A percentile compares a stretch with the other conserved stretches of the same genome.
Evolutionary conservation across 2,113 vertebrate species (phyloP).

Genomic region (Charadrius vociferus): DNA sequence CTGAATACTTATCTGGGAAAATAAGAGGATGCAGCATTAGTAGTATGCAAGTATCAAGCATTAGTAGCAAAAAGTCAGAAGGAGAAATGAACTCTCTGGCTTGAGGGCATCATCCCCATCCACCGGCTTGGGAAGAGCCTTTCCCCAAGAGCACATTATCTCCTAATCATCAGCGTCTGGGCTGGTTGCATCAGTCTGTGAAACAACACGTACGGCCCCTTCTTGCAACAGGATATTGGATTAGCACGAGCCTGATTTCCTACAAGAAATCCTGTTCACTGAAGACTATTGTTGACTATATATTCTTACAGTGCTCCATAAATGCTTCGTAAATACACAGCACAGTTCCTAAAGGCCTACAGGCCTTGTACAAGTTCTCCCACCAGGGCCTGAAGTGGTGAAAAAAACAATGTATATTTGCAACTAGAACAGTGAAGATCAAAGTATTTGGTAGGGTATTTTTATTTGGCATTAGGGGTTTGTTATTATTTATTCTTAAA

Average conservation of each 20-base stretch:
- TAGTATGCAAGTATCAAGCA: neutral
- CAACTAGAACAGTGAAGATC: neutral
- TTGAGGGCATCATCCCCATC: neutral
- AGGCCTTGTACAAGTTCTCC: neutral
- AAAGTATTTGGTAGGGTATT: neutral
- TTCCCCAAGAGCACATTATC: neutral
- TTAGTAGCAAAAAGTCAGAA: neutral
- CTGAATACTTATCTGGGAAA: neutral
- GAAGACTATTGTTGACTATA: neutral
- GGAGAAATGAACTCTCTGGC: neutral
- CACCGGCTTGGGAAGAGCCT: neutral
- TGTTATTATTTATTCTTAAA: neutral
- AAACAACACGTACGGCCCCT: neutral
- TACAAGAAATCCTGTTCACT: neutral
- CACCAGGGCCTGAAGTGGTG: neutral
- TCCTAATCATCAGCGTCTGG: neutral
- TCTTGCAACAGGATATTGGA: neutral
- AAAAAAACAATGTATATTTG: neutral
- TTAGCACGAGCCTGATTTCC: neutral
- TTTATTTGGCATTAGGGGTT: neutral
- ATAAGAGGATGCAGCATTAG: neutral
- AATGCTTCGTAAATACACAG: neutral
- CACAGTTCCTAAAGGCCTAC: neutral
- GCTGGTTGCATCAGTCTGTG: neutral
- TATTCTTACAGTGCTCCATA: rapidly evolving